Percentiles rank a stretch among this genome's conserved stretches.
These are phyloP conservation scores for Mesochorus sp. DNA, from an alignment of 2,888 invertebrate genomes.

Conservation along the genomic window DNA sequence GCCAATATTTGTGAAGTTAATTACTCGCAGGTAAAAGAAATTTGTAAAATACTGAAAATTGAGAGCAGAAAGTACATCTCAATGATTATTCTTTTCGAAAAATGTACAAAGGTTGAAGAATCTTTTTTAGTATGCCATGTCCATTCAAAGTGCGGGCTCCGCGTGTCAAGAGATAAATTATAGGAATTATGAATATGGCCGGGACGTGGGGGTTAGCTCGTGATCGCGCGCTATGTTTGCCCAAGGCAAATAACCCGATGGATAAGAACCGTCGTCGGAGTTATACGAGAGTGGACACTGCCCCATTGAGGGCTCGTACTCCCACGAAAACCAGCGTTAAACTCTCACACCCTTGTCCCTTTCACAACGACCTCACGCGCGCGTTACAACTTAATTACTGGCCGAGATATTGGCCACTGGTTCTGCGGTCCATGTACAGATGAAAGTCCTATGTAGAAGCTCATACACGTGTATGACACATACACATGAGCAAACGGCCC, in stretches of 20 bases:
- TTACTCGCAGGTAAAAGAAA: too few relatives aligned
- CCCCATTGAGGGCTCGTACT: neutral
- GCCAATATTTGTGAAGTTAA: too few relatives aligned
- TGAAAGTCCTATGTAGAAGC: neutral
- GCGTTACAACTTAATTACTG: conserved; percentile 25
- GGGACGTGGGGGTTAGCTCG: neutral
- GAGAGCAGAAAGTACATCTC: too few relatives aligned
- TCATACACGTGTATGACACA: neutral
- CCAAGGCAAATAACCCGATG: conserved; percentile 25
- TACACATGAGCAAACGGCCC: neutral
- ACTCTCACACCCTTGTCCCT: neutral
- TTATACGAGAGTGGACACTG: neutral
- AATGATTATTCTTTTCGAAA: too few relatives aligned
- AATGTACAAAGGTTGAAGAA: too few relatives aligned
- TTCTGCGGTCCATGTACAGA: neutral
- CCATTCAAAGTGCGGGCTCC: neutral
- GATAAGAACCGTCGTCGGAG: neutral
- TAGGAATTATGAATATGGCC: neutral
- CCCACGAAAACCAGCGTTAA: too few relatives aligned
- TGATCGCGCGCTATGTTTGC: conserved; percentile 22
- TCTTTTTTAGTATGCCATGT: neutral
- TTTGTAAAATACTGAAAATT: too few relatives aligned
- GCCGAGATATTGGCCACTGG: neutral
- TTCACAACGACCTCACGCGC: neutral
- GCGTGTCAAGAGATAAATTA: neutral